Base-by-base conservation (phyloP, 2,888 invertebrate genomes). In the Endotricha flammealis region DNA sequence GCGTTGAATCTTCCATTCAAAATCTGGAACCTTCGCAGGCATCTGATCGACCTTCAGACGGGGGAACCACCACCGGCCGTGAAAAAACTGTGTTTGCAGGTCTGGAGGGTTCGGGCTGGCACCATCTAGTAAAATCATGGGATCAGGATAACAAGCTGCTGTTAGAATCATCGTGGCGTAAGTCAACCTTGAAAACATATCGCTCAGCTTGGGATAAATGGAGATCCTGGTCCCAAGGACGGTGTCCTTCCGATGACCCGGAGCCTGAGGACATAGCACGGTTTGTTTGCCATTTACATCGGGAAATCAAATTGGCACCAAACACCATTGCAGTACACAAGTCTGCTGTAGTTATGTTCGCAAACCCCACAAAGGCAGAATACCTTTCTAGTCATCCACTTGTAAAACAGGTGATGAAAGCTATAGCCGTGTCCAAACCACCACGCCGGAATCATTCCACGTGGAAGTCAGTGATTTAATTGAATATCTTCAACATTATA, bases 101-200 rank as follows among this genome's bases (percentile, higher is more conserved):
- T 38, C 5, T 51, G 48, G 48, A 42, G 11, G 29, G 22, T 50
- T 38, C 44, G 39, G 44, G 49, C 36, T 53, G 54, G 54, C 7
- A 35, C 5, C 6, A 10, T 20, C 5, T 39, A 38, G 29, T 31
- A 12, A 20, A 25, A 4, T 11, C 12, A 8, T 46, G 46, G 48
- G 12, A 25, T 7, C n/a, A 3, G 1, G 27, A 29, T 4, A 42
- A 50, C 10, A 5, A 10, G 2, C 5, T 25, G 1, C 12, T 50
- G 8, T 7, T 53, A 6, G 12, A 38, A 28, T 12, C 20, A 1
- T 17, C 44, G 1, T 48, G 53, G 50, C 17, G 50, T 11, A 33
- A 31, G 8, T 47, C 48, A 1, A 39, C 47, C 0, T 23, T 46
- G 5, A 50, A 47, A 38, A 51, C 53, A 1, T 49, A 49, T 22